Percentiles rank a stretch among this genome's conserved stretches.
Evolutionary conservation across 53 echinoderm and acorn worm species (phyloP).

Genomic region (Echinometra lucunter): DNA sequence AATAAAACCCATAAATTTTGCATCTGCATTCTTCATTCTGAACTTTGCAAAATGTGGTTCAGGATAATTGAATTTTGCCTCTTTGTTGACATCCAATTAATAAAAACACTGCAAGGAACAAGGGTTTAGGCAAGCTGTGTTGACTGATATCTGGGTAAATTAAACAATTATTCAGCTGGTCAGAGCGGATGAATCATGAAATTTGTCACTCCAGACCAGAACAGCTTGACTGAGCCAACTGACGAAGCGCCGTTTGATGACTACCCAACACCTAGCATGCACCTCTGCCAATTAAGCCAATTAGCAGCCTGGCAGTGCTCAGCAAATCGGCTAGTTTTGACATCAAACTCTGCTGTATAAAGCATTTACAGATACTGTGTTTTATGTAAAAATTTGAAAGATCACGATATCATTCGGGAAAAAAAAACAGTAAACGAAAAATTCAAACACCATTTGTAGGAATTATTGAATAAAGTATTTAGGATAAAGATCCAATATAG

Average conservation of each 20-base stretch:
- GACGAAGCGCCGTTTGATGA: conserved; percentile 7
- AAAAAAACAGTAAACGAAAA: too few species aligned
- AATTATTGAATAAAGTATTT: neutral
- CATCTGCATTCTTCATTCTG: too few species aligned
- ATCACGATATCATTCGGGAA: neutral
- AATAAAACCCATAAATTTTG: too few species aligned
- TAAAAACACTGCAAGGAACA: neutral
- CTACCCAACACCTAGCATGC: conserved; percentile 8
- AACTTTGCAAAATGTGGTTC: neutral
- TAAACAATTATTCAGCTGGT: conserved; percentile 61
- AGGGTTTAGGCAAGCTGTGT: neutral
- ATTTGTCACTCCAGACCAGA: conserved; percentile 13
- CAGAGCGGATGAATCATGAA: conserved; percentile 25
- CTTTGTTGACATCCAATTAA: neutral
- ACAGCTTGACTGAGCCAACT: conserved; percentile 24
- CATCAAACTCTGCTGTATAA: neutral
- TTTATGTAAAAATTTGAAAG: neutral
- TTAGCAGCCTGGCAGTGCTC: conserved; percentile 45
- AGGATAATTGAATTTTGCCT: neutral
- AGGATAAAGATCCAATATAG: neutral
- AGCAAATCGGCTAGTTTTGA: neutral
- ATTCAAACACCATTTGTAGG: too few species aligned
- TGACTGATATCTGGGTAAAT: conserved; percentile 28
- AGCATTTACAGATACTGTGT: neutral
- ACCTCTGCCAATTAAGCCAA: conserved; percentile 55